Evolutionary conservation across 2,888 invertebrate species (phyloP).

Genomic region (Trissoscelio sp.): DNA sequence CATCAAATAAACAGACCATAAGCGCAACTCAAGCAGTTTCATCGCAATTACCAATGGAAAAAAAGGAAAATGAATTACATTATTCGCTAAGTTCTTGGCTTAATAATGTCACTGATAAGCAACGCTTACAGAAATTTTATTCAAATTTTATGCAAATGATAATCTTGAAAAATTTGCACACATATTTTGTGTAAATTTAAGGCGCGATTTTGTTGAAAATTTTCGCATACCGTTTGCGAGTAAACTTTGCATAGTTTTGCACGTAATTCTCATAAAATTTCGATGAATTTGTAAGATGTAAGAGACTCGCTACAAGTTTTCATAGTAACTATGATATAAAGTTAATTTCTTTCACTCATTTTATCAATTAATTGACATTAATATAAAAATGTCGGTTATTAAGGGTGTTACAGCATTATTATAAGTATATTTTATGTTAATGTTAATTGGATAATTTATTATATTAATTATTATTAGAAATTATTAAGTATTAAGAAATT

Average conservation of each 20-base stretch:
- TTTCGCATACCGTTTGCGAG: constrained; percentile 21
- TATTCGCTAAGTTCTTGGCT: constrained; percentile 10
- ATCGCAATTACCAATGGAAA: constrained; percentile 26
- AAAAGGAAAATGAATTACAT: background rate
- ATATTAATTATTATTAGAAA: no score
- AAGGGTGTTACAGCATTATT: no score
- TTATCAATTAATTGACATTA: no score
- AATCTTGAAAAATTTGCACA: constrained; percentile 35
- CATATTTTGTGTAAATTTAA: constrained; percentile 36
- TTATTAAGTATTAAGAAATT: no score
- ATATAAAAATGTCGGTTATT: no score
- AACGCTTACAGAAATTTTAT: constrained; percentile 41
- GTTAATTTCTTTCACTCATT: no score
- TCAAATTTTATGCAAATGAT: constrained; percentile 33
- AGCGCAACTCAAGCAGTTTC: constrained; percentile 41
- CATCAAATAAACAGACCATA: constrained; percentile 61
- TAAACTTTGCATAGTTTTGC: constrained; percentile 39
- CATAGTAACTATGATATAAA: background rate
- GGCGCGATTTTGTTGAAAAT: constrained; percentile 15
- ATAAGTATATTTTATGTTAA: no score
- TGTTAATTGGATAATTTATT: no score
- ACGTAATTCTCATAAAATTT: constrained; percentile 25
- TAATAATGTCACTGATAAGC: constrained; percentile 39
- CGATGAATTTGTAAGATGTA: constrained; percentile 24
- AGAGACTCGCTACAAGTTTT: constrained; percentile 33